Evolutionary conservation across 1,140 invertebrate genomes (phyloP), one percentile per base, ranked within the genome.

Genomic region (Drosophila prosaltans): DNA sequence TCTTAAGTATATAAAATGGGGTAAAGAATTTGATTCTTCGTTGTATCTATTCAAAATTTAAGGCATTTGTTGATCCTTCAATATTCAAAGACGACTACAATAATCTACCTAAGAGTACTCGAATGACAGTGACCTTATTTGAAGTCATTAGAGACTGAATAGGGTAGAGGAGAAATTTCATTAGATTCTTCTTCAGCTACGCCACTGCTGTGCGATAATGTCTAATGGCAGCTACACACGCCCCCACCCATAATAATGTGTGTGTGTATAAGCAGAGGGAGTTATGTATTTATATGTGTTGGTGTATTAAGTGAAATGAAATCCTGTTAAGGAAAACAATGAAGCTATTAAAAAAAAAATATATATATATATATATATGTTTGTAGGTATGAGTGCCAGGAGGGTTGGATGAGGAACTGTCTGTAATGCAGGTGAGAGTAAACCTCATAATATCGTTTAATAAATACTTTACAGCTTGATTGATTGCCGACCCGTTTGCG

Each of bases 391-490:
- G 60, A 28, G 60, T 4, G 4, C 8, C 10, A 30, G 11, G 32
- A 10, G 26, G 41, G 28, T 30, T 30, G 28, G 4, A 4, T 2
- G 28, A 30, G 28, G 61, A 65, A 69, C 36, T 69, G 72, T 68
- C 48, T 72, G 62, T 65, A 43, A 43, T 68, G 51, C 78, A 41
- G 51, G 26, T 48, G 60, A 83, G 60, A 83, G 80, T 77, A 83
- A 86, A 72, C 83, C 83, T 80, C 83, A 86, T 86, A 86, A 86
- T 86, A 86, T 83, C 83, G 84, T 88, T 86, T 86, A 86, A 86
- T 86, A 86, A 86, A 86, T 86, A 86, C 83, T 88, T 89, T 86
- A 80, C 83, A 83, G 84, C 83, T 83, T 86, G 83, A 86, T 86
- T 86, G 83, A 86, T 86, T 86, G 73, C 83, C 74, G 36, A 40